Evolutionary conservation across 1,140 invertebrate genomes (phyloP).

Genomic region (Heliconius hermathena): DNA sequence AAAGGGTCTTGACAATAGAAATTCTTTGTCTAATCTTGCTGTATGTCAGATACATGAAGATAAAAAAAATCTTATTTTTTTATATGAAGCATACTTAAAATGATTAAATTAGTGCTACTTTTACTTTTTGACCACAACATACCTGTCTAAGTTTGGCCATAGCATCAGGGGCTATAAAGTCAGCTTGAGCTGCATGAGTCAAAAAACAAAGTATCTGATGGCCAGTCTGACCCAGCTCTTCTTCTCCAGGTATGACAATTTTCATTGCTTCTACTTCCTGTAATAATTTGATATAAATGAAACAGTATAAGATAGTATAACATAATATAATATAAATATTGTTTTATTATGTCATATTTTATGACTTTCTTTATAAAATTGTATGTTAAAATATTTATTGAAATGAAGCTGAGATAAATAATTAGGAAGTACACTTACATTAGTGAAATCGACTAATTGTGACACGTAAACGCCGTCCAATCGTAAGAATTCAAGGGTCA

Average conservation of each 20-base stretch:
- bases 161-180: slow-evolving; percentile 97
- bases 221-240: slow-evolving; percentile 94
- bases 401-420: neutral
- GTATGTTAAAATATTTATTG: too few relatives aligned
- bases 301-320: too few relatives aligned
- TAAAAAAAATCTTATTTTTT: neutral
- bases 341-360: too few relatives aligned
- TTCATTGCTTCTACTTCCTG: slow-evolving; percentile 96
- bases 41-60: too few relatives aligned
- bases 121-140: slow-evolving; percentile 4
- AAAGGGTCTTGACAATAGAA: too few relatives aligned
- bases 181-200: slow-evolving; percentile 93
- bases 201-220: slow-evolving; percentile 97
- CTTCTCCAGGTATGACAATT: slow-evolving; percentile 95
- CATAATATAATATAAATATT: too few relatives aligned
- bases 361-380: too few relatives aligned
- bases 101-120: neutral
- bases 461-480: slow-evolving; percentile 95
- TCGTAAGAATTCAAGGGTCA: slow-evolving; percentile 93
- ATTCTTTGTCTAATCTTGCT: too few relatives aligned
- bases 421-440: slow-evolving; percentile 85
- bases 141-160: slow-evolving; percentile 98
- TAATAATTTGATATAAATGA: slow-evolving; percentile 28
- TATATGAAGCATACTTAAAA: neutral
- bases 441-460: slow-evolving; percentile 96